A percentile compares a stretch with the other conserved stretches of the same genome.
phyloP scores from a whole-genome alignment of 2,113 vertebrate species.

The Sisor rabdophorus region DNA sequence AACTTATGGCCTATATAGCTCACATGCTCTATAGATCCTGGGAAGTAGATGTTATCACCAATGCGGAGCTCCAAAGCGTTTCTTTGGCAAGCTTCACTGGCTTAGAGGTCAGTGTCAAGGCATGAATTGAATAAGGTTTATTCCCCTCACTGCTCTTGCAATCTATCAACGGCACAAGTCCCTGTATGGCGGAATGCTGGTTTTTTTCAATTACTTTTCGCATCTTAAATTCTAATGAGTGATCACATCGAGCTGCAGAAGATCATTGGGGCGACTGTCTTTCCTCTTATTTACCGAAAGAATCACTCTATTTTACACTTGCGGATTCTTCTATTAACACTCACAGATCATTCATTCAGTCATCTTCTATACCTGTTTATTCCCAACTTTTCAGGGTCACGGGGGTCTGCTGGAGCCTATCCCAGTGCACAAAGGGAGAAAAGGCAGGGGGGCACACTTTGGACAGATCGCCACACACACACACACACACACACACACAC shows the following conservation, averaged over 20 bases:
- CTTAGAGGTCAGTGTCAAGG: slow-evolving; percentile 44
- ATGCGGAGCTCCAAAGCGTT: not conserved
- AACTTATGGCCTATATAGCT: not conserved
- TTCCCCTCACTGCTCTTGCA: not conserved
- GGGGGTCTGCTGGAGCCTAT: no score
- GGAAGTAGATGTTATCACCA: slow-evolving; percentile 1
- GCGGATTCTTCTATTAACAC: not conserved
- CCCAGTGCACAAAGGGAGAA: no score
- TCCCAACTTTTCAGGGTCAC: no score
- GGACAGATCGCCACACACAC: no score
- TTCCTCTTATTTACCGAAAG: not conserved
- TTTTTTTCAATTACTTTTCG: not conserved
- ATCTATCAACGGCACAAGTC: slow-evolving; percentile 45
- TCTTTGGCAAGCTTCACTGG: slow-evolving; percentile 37
- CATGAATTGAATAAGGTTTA: slow-evolving; percentile 39
- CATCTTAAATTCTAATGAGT: not conserved
- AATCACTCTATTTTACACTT: not conserved
- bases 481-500: no score
- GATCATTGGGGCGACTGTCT: not conserved
- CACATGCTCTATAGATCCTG: slow-evolving; percentile 35
- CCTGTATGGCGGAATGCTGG: slow-evolving; percentile 19
- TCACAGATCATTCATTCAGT: no score
- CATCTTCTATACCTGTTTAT: no score
- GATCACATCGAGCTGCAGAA: not conserved
- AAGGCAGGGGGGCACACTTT: no score